phyloP scores from a whole-genome alignment of 2,113 vertebrate species.

The Galeopterus variegatus region DNA sequence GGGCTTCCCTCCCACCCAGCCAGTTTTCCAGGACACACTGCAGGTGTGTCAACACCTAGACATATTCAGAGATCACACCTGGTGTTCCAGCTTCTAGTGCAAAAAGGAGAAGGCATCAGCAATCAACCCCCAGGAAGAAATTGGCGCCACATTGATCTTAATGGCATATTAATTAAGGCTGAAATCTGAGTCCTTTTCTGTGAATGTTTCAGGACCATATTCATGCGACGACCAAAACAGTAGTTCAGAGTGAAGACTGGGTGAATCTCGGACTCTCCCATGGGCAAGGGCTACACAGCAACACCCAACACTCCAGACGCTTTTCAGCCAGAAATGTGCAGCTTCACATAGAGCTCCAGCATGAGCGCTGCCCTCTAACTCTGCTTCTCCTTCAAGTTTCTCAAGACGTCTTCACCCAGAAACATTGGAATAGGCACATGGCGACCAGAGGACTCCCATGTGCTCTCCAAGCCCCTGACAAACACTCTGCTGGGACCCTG shows the following conservation, averaged over 20 bases:
- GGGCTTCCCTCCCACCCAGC: not conserved
- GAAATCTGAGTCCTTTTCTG: constrained; percentile 43
- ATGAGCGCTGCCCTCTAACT: fast-evolving
- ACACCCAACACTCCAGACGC: fast-evolving
- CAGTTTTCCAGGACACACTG: not conserved
- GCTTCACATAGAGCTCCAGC: fast-evolving
- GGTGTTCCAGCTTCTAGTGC: not conserved
- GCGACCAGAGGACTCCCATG: not conserved
- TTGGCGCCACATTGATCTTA: constrained; percentile 24
- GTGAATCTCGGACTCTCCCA: not conserved
- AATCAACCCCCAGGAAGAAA: not conserved
- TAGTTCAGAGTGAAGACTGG: not conserved
- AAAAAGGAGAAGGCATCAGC: not conserved
- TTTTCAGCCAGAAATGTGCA: not conserved
- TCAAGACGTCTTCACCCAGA: not conserved
- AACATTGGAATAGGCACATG: not conserved
- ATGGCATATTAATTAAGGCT: constrained; percentile 1
- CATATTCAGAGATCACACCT: not conserved
- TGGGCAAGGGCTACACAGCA: fast-evolving
- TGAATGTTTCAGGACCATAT: not conserved
- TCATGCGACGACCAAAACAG: not conserved
- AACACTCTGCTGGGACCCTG: not conserved
- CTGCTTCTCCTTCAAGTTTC: not conserved
- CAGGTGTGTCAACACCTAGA: not conserved
- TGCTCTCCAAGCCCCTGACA: not conserved